Percentiles rank a stretch among this genome's conserved stretches.
Evolutionary conservation across 30 jellyfish, hydroid and myxozoan species (phyloP).

Genomic region (Hydractinia symbiolongicarpus): DNA sequence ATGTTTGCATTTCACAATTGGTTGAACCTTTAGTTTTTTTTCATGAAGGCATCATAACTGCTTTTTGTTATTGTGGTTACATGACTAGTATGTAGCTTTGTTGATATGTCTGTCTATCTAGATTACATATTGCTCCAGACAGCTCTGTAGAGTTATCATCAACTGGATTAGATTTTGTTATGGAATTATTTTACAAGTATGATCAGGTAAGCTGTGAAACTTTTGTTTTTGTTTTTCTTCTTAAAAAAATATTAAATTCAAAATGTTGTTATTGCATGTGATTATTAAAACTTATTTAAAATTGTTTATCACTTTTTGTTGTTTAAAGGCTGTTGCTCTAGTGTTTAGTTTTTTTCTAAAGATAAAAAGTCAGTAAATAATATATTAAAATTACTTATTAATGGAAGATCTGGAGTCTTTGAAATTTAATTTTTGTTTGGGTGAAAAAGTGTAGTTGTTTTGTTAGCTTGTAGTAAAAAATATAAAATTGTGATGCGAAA

Average conservation of each 20-base stretch:
- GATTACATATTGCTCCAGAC: conserved; percentile 68
- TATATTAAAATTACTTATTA: no score
- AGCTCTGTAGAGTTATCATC: conserved; percentile 87
- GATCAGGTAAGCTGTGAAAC: conserved; percentile 52
- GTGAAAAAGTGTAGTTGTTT: no score
- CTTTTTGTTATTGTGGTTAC: neutral
- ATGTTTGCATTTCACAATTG: no score
- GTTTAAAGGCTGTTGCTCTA: neutral
- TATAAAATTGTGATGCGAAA: no score
- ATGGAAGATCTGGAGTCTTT: no score
- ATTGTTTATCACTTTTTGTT: no score
- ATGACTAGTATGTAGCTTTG: neutral
- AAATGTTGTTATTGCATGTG: neutral
- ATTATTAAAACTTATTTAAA: neutral
- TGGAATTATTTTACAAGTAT: conserved; percentile 71
- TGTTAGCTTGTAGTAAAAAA: no score
- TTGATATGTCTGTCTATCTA: conserved; percentile 13
- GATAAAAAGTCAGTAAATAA: neutral
- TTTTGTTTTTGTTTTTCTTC: no score
- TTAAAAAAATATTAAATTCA: no score
- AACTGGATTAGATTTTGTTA: conserved; percentile 79
- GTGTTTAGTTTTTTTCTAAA: neutral
- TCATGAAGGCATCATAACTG: neutral
- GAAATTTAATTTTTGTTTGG: no score
- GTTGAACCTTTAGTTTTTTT: no score